These are phyloP conservation scores for Chaetodon trifasciatus DNA, from an alignment of 2,797 vertebrate genomes.

Conservation along the genomic window DNA sequence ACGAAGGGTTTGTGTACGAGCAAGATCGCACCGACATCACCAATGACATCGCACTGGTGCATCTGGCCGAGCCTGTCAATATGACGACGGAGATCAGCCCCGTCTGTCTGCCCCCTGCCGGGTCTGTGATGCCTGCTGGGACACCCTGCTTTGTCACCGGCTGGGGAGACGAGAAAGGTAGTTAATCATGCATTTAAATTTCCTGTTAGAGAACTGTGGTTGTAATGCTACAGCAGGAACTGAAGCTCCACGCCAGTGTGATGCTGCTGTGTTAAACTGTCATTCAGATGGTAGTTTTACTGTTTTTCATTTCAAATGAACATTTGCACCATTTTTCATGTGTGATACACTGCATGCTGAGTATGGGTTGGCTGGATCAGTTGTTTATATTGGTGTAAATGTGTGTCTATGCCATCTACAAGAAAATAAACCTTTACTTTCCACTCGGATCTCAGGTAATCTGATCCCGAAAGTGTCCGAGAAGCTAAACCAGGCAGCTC, in stretches of 20 bases:
- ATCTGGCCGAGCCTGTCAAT: conserved; percentile 75
- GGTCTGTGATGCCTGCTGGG: conserved; percentile 67
- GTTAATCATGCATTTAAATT: not conserved
- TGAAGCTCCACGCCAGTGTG: not conserved
- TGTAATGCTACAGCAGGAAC: not conserved
- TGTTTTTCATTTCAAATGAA: not conserved
- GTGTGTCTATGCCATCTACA: not conserved
- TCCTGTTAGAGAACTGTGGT: not conserved
- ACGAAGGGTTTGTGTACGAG: conserved; percentile 80
- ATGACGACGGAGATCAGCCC: conserved; percentile 81
- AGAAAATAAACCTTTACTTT: conserved; percentile 2
- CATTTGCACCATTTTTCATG: not conserved
- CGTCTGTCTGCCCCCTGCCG: conserved; percentile 79
- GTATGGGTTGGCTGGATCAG: not conserved
- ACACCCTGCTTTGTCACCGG: conserved; percentile 82
- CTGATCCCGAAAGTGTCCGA: conserved; percentile 69
- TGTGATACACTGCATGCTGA: not conserved
- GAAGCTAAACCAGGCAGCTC: conserved; percentile 81
- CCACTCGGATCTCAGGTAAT: conserved; percentile 56
- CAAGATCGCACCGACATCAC: conserved; percentile 71
- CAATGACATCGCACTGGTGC: conserved; percentile 83
- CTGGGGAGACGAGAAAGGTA: conserved; percentile 85
- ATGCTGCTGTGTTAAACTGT: not conserved
- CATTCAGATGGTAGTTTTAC: not conserved
- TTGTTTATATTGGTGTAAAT: not conserved